These are phyloP conservation scores for Bos indicus DNA, from an alignment of 2,113 vertebrate species.

Conservation along the genomic window DNA sequence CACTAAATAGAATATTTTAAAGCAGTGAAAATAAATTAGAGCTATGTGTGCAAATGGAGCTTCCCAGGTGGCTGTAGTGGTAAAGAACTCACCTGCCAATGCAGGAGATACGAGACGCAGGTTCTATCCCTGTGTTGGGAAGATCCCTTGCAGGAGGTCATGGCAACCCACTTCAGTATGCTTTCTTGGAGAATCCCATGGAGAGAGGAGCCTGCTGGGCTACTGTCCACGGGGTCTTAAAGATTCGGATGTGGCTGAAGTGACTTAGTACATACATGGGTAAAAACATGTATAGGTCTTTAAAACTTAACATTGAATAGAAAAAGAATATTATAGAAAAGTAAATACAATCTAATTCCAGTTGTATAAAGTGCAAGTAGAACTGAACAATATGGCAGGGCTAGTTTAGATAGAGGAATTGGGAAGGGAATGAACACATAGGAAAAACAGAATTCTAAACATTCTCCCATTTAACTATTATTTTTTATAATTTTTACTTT, in stretches of 20 bases:
- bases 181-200: background rate
- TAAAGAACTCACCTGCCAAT: background rate
- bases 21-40: background rate
- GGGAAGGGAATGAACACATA: background rate
- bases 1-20: background rate
- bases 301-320: background rate
- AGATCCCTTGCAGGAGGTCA: background rate
- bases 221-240: background rate
- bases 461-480: background rate
- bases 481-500: background rate
- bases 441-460: background rate
- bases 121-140: background rate
- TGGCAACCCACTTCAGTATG: background rate
- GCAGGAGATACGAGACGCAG: rapidly evolving
- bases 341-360: background rate
- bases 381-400: background rate
- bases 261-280: background rate
- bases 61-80: background rate
- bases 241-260: background rate
- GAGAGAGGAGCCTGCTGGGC: background rate
- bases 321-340: background rate
- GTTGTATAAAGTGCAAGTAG: background rate
- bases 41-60: background rate
- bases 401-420: background rate
- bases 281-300: background rate